phyloP scores from a whole-genome alignment of 2,113 vertebrate genomes.

The Periophthalmodon schlosseri region DNA sequence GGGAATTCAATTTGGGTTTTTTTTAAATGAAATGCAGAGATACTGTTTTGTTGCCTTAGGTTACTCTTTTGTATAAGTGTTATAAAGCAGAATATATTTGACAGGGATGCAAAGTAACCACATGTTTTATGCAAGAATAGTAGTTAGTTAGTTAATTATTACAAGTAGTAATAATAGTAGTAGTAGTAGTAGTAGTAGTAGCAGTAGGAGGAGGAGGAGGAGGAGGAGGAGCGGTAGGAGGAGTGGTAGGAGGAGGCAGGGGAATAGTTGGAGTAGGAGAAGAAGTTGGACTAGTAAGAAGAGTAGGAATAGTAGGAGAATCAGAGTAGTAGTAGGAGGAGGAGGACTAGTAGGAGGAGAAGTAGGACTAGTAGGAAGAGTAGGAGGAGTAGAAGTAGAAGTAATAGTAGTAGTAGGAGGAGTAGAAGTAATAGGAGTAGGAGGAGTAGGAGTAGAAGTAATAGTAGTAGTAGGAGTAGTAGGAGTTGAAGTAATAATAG shows the following conservation, averaged over 20 bases:
- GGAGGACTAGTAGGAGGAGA: background rate
- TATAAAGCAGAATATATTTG: background rate
- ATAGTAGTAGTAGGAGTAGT: background rate
- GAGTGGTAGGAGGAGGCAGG: no score
- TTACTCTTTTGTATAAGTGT: constrained; percentile 8
- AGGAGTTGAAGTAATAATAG: background rate
- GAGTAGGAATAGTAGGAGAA: background rate
- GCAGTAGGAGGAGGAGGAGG: no score
- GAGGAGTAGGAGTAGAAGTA: background rate
- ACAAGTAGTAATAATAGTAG: background rate
- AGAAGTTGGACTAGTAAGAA: background rate
- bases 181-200: background rate
- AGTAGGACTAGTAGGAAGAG: background rate
- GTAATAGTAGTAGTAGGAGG: background rate
- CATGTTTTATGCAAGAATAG: background rate
- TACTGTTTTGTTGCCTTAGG: constrained; percentile 9
- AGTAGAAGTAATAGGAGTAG: background rate
- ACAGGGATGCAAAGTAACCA: background rate
- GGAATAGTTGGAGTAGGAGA: background rate
- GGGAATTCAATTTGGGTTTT: constrained; percentile 28
- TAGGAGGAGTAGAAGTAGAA: background rate
- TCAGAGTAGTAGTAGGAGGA: background rate
- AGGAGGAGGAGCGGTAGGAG: no score
- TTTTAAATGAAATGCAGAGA: constrained; percentile 3
- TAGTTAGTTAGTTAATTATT: background rate